Conservation (phyloP, 1,140 invertebrate genomes). For the Caenorhabditis brenneri region DNA sequence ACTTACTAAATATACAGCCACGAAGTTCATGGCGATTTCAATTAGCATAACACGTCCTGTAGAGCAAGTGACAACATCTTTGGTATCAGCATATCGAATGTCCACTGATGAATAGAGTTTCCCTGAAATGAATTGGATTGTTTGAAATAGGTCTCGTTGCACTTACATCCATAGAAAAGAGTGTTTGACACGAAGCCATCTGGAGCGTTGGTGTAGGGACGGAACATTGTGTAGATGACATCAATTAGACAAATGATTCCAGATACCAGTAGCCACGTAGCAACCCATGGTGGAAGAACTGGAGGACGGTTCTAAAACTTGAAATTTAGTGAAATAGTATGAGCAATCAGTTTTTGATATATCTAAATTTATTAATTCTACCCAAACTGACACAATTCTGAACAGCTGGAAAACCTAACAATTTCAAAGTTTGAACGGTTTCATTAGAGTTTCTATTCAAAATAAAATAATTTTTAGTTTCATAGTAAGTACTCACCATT, state of each 20-base stretch:
- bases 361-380: too few species aligned
- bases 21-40: constrained; percentile 64
- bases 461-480: too few species aligned
- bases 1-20: constrained; percentile 60
- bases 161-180: constrained; percentile 63
- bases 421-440: too few species aligned
- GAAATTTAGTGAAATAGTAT: not conserved
- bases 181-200: constrained; percentile 57
- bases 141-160: not conserved
- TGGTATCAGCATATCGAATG: constrained; percentile 61
- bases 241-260: constrained; percentile 63
- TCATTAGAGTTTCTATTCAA: too few species aligned
- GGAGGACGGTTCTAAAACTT: not conserved
- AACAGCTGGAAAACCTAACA: too few species aligned
- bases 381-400: too few species aligned
- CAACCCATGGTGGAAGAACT: constrained; percentile 60
- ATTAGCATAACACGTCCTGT: constrained; percentile 66
- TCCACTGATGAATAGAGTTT: constrained; percentile 67
- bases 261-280: constrained; percentile 62
- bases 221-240: constrained; percentile 65
- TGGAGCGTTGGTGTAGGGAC: constrained; percentile 57
- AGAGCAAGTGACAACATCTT: constrained; percentile 65
- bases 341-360: too few species aligned
- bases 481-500: not conserved
- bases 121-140: constrained; percentile 60